Percentiles rank a stretch among this genome's conserved stretches.
Conservation (phyloP, 2,113 vertebrate species). For the Speoplatyrhinus poulsoni region DNA sequence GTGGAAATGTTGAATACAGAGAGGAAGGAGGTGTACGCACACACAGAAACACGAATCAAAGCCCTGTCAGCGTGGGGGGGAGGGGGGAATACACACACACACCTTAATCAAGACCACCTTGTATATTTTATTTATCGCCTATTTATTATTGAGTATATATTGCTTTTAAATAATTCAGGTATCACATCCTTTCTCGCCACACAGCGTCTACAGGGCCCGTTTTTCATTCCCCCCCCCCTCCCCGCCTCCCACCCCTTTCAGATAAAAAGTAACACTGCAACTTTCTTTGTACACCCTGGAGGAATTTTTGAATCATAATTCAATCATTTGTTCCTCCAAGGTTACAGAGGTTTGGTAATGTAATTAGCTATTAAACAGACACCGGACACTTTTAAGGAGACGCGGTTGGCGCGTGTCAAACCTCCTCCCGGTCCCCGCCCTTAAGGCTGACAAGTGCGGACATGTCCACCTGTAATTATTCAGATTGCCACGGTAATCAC, state of each 20-base stretch:
- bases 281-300: conserved; percentile 55
- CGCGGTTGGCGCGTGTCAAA: conserved; percentile 41
- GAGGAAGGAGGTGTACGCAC: conserved; percentile 57
- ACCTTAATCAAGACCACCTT: conserved; percentile 75
- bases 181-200: conserved; percentile 63
- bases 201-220: conserved; percentile 55
- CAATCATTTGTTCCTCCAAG: conserved; percentile 62
- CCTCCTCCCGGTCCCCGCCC: conserved; percentile 37
- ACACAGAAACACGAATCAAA: conserved; percentile 71
- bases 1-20: conserved; percentile 72
- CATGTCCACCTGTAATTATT: conserved; percentile 54
- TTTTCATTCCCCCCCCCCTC: conserved; percentile 31
- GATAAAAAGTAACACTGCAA: conserved; percentile 54
- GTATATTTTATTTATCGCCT: conserved; percentile 72
- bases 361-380: conserved; percentile 62
- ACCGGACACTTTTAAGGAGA: conserved; percentile 57
- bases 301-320: conserved; percentile 58
- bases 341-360: conserved; percentile 49
- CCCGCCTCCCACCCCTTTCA: conserved; percentile 13
- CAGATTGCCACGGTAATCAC: conserved; percentile 58
- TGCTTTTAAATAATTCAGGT: conserved; percentile 67
- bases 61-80: conserved; percentile 56
- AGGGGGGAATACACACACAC: conserved; percentile 70
- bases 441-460: conserved; percentile 41
- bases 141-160: conserved; percentile 77